Conservation (phyloP, 1,140 invertebrate genomes). For the Trichoplusia ni region DNA sequence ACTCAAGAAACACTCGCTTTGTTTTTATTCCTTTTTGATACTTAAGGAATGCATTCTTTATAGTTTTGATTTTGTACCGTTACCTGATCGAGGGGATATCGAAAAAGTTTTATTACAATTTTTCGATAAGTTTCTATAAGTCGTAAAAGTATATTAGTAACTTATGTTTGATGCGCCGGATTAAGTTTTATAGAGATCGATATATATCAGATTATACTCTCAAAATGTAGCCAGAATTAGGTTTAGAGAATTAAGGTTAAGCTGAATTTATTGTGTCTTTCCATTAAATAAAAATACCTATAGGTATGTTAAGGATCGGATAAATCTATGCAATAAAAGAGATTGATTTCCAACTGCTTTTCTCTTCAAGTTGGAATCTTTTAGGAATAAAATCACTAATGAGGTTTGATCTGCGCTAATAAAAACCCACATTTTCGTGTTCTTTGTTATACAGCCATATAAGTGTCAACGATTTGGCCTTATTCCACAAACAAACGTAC, state of each 20-base stretch:
- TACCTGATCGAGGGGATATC: conserved; percentile 22
- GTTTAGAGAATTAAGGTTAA: neutral
- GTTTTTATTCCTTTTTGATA: conserved; percentile 48
- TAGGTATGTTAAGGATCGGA: too few relatives aligned
- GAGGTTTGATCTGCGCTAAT: too few relatives aligned
- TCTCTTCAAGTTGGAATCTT: too few relatives aligned
- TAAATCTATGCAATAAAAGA: too few relatives aligned
- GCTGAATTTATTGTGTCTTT: neutral
- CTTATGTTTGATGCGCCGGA: conserved; percentile 12
- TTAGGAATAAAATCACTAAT: too few relatives aligned
- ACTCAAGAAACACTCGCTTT: conserved; percentile 50
- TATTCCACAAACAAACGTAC: conserved; percentile 9
- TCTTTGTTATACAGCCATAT: too few relatives aligned
- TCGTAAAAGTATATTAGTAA: conserved; percentile 11
- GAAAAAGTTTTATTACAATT: conserved; percentile 18
- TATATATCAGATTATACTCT: neutral
- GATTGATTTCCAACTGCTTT: too few relatives aligned
- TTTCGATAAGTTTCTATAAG: conserved; percentile 2
- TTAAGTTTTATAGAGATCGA: conserved; percentile 4
- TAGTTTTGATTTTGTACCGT: conserved; percentile 25
- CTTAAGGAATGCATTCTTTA: conserved; percentile 17
- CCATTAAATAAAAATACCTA: neutral
- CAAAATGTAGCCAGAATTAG: neutral
- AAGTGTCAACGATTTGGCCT: neutral
- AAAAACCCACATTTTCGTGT: too few relatives aligned